phyloP scores from a whole-genome alignment of 2,888 invertebrate genomes.

The Macaria notata region DNA sequence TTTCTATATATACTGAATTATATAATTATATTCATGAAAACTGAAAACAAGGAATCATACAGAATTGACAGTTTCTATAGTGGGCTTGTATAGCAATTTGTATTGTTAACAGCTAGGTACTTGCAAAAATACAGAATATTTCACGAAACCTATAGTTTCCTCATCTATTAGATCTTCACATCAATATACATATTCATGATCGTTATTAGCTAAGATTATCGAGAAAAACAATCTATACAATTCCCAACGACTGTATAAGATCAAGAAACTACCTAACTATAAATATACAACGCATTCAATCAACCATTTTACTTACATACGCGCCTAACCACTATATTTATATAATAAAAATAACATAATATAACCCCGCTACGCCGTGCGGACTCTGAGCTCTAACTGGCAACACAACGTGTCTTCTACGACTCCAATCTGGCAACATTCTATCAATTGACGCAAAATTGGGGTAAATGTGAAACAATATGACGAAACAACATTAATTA shows the following conservation, averaged over 20 bases:
- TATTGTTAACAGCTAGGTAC: too few relatives aligned
- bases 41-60: too few relatives aligned
- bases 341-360: constrained; percentile 1
- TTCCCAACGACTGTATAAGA: constrained; percentile 11
- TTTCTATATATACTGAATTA: too few relatives aligned
- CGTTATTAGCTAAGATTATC: too few relatives aligned
- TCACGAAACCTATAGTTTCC: too few relatives aligned
- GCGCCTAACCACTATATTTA: constrained; percentile 8
- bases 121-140: too few relatives aligned
- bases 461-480: not conserved
- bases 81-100: too few relatives aligned
- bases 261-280: constrained; percentile 20
- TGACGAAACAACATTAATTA: constrained; percentile 3
- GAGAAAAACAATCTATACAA: constrained; percentile 6
- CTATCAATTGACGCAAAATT: too few relatives aligned
- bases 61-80: too few relatives aligned
- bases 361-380: constrained; percentile 12
- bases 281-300: constrained; percentile 9
- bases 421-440: constrained; percentile 1
- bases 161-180: too few relatives aligned
- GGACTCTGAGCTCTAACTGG: constrained; percentile 13
- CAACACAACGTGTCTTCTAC: not conserved
- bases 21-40: too few relatives aligned
- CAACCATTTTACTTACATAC: constrained; percentile 12
- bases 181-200: too few relatives aligned